Evolutionary conservation across 2,888 invertebrate species (phyloP).

Genomic region (Petrolisthes cinctipes): DNA sequence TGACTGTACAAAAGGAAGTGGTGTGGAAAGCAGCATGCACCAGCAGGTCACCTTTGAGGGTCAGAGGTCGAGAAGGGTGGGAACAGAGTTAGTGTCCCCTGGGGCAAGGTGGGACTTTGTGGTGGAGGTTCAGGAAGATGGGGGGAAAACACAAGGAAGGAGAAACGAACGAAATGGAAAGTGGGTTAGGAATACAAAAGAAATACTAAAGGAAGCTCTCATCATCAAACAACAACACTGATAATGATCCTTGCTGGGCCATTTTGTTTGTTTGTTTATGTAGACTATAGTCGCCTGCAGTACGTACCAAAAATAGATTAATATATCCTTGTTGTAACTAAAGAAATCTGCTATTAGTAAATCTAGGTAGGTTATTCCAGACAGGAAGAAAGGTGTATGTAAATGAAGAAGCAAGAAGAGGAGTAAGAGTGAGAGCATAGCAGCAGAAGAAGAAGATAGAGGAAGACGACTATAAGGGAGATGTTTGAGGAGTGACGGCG

Average conservation of each 20-base stretch:
- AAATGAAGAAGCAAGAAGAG: background rate
- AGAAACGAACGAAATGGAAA: background rate
- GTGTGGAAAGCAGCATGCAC: background rate
- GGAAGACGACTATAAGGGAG: background rate
- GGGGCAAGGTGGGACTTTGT: background rate
- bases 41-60: background rate
- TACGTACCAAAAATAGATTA: no score
- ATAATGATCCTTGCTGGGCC: no score
- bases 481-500: background rate
- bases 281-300: no score
- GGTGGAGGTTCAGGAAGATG: background rate
- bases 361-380: background rate
- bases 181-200: background rate
- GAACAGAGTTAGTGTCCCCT: background rate
- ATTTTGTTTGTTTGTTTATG: no score
- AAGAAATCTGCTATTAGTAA: background rate
- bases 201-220: background rate
- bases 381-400: background rate
- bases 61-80: background rate
- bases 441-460: slow-evolving; percentile 10
- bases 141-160: background rate
- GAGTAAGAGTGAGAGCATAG: background rate
- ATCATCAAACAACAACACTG: background rate
- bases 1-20: no score
- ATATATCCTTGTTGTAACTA: background rate